These are phyloP conservation scores for Catajapyx aquilonaris DNA, from an alignment of 1,140 invertebrate genomes.

Conservation along the genomic window DNA sequence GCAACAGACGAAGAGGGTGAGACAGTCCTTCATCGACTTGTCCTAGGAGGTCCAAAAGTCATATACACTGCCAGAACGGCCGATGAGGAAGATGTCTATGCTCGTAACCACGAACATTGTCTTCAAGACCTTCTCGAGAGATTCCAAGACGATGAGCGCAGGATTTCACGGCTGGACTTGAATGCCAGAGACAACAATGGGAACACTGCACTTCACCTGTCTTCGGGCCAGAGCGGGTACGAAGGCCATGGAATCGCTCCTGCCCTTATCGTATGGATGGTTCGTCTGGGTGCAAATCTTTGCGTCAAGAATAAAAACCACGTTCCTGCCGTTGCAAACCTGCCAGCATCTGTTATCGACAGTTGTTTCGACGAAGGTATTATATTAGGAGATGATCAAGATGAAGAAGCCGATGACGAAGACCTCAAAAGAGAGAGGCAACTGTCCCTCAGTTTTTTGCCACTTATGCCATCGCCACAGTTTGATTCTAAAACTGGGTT, in stretches of 20 bases:
- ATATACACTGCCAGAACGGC: not conserved
- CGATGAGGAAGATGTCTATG: not conserved
- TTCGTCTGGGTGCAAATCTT: not conserved
- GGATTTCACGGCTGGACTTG: not conserved
- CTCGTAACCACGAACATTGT: not conserved
- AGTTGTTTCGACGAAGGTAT: too few relatives aligned
- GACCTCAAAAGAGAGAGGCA: too few relatives aligned
- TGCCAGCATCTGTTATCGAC: not conserved
- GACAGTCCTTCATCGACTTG: not conserved
- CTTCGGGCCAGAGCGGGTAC: too few relatives aligned
- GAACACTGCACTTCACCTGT: not conserved
- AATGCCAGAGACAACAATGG: not conserved
- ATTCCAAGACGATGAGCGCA: not conserved
- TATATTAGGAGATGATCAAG: too few relatives aligned
- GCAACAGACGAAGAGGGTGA: not conserved
- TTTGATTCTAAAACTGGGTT: not conserved
- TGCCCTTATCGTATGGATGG: not conserved
- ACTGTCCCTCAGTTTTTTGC: not conserved
- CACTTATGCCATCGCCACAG: not conserved
- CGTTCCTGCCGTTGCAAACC: not conserved
- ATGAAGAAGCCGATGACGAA: not conserved
- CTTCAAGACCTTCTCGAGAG: not conserved
- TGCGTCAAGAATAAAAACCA: not conserved
- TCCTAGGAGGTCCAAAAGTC: not conserved
- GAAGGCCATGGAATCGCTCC: not conserved